These are phyloP conservation scores for Chrysemys picta DNA, from an alignment of 2,113 vertebrate genomes.

Conservation along the genomic window DNA sequence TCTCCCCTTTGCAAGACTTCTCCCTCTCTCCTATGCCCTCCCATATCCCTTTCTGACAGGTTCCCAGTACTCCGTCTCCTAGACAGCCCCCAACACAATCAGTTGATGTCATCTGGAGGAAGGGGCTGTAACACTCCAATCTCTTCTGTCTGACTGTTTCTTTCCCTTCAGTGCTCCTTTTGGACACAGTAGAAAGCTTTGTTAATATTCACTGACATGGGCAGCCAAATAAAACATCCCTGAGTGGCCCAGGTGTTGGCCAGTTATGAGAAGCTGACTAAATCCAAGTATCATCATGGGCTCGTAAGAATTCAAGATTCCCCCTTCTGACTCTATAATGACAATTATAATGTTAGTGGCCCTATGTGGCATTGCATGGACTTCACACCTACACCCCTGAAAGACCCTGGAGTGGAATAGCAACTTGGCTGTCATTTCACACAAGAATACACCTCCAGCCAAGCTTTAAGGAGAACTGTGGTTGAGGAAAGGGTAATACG, in stretches of 20 bases:
- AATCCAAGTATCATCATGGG: fast-evolving
- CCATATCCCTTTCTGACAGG: neutral
- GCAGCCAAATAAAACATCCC: neutral
- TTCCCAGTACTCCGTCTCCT: neutral
- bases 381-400: neutral
- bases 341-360: neutral
- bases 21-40: neutral
- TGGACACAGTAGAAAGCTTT: neutral
- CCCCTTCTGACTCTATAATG: neutral
- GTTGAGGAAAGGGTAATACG: neutral
- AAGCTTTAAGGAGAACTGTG: conserved; percentile 16
- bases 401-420: neutral
- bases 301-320: neutral
- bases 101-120: neutral
- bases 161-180: neutral
- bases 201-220: neutral
- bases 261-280: neutral
- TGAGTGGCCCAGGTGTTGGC: neutral
- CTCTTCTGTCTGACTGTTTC: neutral
- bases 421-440: neutral
- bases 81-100: neutral
- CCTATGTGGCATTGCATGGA: neutral
- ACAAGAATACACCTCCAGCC: fast-evolving
- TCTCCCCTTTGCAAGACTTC: neutral
- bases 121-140: neutral